A percentile compares a stretch with the other conserved stretches of the same genome.
phyloP scores from a whole-genome alignment of 1,140 invertebrate genomes.

The Drosophila sulfurigaster region DNA sequence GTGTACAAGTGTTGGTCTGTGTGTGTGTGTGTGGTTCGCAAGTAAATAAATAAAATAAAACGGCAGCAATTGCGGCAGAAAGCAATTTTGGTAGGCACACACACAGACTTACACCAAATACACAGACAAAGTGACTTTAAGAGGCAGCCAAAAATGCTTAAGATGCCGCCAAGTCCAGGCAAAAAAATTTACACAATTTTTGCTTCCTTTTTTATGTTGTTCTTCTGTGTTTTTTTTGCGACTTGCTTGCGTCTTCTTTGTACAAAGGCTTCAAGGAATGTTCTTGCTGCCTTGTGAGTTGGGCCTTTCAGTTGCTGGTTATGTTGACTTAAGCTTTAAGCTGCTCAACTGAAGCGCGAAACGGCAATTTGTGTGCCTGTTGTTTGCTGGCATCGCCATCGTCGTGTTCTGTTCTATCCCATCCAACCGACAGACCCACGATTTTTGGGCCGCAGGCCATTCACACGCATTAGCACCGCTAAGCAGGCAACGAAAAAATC shows the following conservation, averaged over 20 bases:
- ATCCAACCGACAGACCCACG: background rate
- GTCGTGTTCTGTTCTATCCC: background rate
- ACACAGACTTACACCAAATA: conserved; percentile 22
- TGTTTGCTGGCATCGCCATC: conserved; percentile 47
- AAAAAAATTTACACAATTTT: conserved; percentile 72
- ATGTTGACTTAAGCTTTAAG: conserved; percentile 78
- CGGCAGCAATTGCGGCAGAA: conserved; percentile 60
- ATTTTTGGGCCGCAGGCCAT: conserved; percentile 17
- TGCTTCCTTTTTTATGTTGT: conserved; percentile 33
- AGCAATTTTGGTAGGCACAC: conserved; percentile 66
- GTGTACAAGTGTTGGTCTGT: background rate
- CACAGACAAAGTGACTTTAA: conserved; percentile 55
- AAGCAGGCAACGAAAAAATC: conserved; percentile 39
- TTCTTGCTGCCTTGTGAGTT: conserved; percentile 14
- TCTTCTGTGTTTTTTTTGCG: background rate
- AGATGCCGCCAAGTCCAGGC: conserved; percentile 60
- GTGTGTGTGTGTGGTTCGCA: conserved; percentile 43
- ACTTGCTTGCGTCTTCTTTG: conserved; percentile 3
- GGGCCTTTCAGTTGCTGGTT: conserved; percentile 47
- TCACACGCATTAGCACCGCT: conserved; percentile 60
- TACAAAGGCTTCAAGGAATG: conserved; percentile 71
- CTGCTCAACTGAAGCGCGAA: conserved; percentile 81
- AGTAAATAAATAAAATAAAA: conserved; percentile 82
- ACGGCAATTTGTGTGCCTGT: conserved; percentile 77
- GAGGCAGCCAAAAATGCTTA: conserved; percentile 65